Percentiles rank a stretch among this genome's conserved stretches.
Evolutionary conservation across 1,140 invertebrate species (phyloP).

Genomic region (Drosophila littoralis): DNA sequence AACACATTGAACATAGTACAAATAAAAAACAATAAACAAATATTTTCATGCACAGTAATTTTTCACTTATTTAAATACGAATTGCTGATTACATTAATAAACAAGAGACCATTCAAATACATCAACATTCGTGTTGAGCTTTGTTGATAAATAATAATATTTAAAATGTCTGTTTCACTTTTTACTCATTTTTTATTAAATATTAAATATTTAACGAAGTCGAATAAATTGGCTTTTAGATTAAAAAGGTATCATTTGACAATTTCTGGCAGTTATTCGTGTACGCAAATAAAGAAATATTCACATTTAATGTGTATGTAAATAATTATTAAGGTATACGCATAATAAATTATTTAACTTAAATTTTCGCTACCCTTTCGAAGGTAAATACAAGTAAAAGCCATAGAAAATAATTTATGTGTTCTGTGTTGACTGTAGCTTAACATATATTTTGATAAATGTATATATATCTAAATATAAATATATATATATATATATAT

Average conservation of each 20-base stretch:
- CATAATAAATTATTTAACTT: conserved; percentile 5
- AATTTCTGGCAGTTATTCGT: not conserved
- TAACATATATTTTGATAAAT: not conserved
- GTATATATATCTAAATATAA: not conserved
- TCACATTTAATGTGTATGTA: not conserved
- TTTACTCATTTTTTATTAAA: not conserved
- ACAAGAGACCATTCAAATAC: no score
- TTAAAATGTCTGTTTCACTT: not conserved
- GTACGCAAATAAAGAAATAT: not conserved
- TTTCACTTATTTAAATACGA: no score
- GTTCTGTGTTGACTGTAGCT: not conserved
- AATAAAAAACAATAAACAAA: no score
- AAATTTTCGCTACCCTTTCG: not conserved
- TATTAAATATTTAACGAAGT: not conserved
- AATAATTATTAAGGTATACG: conserved; percentile 8
- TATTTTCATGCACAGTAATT: no score
- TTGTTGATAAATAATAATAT: no score
- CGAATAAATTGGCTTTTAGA: not conserved
- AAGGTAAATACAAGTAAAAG: conserved; percentile 4
- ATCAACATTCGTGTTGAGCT: no score
- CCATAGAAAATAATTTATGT: conserved; percentile 14
- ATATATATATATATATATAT: no score
- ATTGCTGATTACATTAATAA: no score
- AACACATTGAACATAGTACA: no score
- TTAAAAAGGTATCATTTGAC: not conserved